These are phyloP conservation scores for Cyphomyrus discorhynchus DNA, from an alignment of 2,113 vertebrate species.

Conservation along the genomic window DNA sequence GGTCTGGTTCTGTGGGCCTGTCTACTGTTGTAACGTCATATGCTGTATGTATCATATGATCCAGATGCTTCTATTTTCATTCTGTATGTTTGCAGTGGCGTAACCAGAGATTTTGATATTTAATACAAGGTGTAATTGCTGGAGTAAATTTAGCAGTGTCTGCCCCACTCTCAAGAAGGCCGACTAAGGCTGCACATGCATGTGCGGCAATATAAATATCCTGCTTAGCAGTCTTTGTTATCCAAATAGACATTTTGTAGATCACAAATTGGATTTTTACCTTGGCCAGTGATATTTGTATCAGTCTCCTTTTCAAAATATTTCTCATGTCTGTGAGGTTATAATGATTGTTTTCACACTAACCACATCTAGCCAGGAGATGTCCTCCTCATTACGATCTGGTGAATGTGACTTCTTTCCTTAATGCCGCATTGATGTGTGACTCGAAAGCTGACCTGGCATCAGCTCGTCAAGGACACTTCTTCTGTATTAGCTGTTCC, in stretches of 20 bases:
- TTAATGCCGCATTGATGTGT: background rate
- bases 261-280: background rate
- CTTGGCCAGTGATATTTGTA: background rate
- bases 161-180: background rate
- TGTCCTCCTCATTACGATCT: background rate
- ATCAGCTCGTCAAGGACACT: background rate
- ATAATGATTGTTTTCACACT: background rate
- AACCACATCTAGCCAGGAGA: background rate
- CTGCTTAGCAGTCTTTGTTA: background rate
- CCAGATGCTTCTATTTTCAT: constrained; percentile 13
- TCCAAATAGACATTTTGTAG: background rate
- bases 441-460: background rate
- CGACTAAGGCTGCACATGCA: background rate
- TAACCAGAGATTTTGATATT: constrained; percentile 10
- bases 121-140: constrained; percentile 2
- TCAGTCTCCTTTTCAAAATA: background rate
- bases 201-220: background rate
- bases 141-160: constrained; percentile 5
- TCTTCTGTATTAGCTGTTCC: background rate
- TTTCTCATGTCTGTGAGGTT: background rate
- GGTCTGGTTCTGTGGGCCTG: background rate
- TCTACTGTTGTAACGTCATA: background rate
- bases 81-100: background rate
- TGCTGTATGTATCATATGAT: background rate
- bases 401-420: background rate